phyloP scores from a whole-genome alignment of 1,140 invertebrate species.

The Nylanderia fulva region DNA sequence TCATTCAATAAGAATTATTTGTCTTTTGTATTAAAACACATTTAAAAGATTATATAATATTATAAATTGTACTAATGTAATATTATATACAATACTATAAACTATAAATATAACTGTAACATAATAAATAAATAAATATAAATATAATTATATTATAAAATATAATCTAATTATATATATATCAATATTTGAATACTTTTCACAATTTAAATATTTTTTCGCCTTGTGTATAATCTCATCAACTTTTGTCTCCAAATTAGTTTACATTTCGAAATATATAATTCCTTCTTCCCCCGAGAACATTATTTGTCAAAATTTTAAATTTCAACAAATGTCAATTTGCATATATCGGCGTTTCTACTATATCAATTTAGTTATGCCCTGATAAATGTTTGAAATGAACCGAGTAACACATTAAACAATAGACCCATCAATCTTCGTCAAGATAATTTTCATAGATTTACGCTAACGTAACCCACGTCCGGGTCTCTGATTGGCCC shows the following conservation, averaged over 20 bases:
- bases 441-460: conserved; percentile 13
- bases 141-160: too few relatives aligned
- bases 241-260: not conserved
- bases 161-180: too few relatives aligned
- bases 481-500: not conserved
- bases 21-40: too few relatives aligned
- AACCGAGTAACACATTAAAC: not conserved
- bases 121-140: too few relatives aligned
- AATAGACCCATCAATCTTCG: not conserved
- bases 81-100: too few relatives aligned
- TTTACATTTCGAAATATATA: not conserved
- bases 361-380: not conserved
- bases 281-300: not conserved
- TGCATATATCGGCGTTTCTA: not conserved
- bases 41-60: too few relatives aligned
- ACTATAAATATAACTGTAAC: too few relatives aligned
- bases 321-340: not conserved
- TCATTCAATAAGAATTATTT: too few relatives aligned
- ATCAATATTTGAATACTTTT: too few relatives aligned
- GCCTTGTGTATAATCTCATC: too few relatives aligned
- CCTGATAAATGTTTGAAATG: not conserved
- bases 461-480: not conserved
- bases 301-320: conserved; percentile 11
- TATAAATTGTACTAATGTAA: too few relatives aligned
- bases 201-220: too few relatives aligned